Evolutionary conservation across 2,888 invertebrate genomes (phyloP).

Genomic region (Eilema griseolum): DNA sequence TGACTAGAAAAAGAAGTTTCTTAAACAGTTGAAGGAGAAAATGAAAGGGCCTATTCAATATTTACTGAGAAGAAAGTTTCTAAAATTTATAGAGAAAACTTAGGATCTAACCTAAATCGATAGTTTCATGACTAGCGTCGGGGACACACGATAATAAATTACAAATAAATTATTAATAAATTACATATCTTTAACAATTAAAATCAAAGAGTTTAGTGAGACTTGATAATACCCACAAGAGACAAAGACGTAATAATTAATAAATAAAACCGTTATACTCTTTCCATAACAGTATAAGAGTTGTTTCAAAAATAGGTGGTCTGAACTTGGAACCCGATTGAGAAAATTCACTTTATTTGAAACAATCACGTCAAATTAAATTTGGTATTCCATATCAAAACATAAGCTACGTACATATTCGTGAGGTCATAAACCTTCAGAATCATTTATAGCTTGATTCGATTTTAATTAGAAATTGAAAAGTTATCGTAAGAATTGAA

Average conservation of each 20-base stretch:
- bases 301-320: not conserved
- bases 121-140: conserved; percentile 83
- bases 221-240: conserved; percentile 47
- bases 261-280: not conserved
- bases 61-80: conserved; percentile 53
- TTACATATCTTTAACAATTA: conserved; percentile 54
- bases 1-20: conserved; percentile 77
- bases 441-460: too few species aligned
- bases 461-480: too few species aligned
- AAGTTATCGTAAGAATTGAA: too few species aligned
- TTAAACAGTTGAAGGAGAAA: conserved; percentile 66
- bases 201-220: conserved; percentile 34
- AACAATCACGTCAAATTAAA: not conserved
- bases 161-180: conserved; percentile 71
- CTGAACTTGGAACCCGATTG: not conserved
- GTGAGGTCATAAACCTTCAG: too few species aligned
- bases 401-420: too few species aligned
- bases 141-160: conserved; percentile 66
- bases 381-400: too few species aligned
- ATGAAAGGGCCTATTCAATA: conserved; percentile 62
- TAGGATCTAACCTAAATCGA: conserved; percentile 72
- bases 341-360: not conserved
- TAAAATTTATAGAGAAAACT: conserved; percentile 65
- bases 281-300: not conserved
- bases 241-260: conserved; percentile 28